Percentiles rank a stretch among this genome's conserved stretches.
phyloP scores from a whole-genome alignment of 2,888 invertebrate species.

The Pomacea canaliculata region DNA sequence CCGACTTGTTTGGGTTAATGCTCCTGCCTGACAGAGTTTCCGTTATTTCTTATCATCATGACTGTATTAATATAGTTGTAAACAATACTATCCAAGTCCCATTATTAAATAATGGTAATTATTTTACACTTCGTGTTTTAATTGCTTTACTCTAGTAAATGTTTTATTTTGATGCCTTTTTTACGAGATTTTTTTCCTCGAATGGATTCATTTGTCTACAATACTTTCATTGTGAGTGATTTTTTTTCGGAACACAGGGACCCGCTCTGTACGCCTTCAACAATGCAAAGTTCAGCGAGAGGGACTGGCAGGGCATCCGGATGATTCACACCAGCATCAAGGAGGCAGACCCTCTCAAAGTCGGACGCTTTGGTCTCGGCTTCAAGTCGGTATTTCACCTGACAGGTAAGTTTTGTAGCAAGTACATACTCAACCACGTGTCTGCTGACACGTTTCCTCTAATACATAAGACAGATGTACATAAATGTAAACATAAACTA shows the following conservation, averaged over 20 bases:
- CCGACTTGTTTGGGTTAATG: not conserved
- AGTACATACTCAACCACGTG: no score
- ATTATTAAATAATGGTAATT: no score
- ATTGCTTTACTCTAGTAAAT: not conserved
- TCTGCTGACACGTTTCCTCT: no score
- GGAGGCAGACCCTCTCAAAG: constrained; percentile 61
- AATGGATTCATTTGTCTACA: no score
- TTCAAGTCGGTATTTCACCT: constrained; percentile 67
- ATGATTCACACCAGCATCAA: constrained; percentile 61
- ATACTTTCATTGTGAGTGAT: no score
- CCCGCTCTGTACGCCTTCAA: constrained; percentile 62
- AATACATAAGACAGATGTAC: no score
- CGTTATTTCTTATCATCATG: no score
- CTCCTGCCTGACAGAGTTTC: no score
- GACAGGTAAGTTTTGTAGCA: constrained; percentile 50
- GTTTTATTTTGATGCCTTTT: not conserved
- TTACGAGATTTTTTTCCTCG: no score
- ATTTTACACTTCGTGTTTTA: not conserved
- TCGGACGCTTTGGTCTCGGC: constrained; percentile 66
- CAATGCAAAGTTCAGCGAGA: constrained; percentile 56
- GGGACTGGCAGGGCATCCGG: constrained; percentile 59
- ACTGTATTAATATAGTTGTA: no score
- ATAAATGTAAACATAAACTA: no score
- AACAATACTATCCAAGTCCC: no score
- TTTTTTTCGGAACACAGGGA: constrained; percentile 42